Conservation (phyloP, 2,888 invertebrate genomes). For the Parochlus steinenii region DNA sequence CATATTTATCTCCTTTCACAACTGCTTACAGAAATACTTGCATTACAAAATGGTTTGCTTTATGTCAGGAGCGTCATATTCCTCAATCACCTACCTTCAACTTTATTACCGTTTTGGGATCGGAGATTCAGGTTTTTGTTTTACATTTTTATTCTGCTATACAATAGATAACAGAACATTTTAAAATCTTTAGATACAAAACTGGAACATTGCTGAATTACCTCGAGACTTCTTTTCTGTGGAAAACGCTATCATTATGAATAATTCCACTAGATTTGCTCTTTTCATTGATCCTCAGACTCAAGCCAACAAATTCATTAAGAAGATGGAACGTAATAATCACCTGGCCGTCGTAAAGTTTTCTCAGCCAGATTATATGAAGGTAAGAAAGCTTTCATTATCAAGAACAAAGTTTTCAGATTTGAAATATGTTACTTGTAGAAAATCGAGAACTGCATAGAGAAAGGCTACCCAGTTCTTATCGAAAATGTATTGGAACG, state of each 20-base stretch:
- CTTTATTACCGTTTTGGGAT: constrained; percentile 58
- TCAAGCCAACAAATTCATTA: constrained; percentile 84
- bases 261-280: constrained; percentile 72
- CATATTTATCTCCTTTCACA: constrained; percentile 78
- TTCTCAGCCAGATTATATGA: constrained; percentile 29
- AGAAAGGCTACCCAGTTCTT: constrained; percentile 57
- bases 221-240: constrained; percentile 73
- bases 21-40: constrained; percentile 42
- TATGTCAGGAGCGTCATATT: constrained; percentile 48
- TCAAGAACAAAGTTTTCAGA: not conserved
- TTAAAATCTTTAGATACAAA: constrained; percentile 22
- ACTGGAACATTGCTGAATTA: constrained; percentile 72
- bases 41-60: constrained; percentile 54
- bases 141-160: not conserved
- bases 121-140: constrained; percentile 46
- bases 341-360: constrained; percentile 26
- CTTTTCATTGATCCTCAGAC: constrained; percentile 85
- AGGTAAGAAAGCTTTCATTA: constrained; percentile 18
- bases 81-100: constrained; percentile 60
- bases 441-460: constrained; percentile 49
- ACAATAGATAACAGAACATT: not conserved
- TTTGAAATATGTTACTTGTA: constrained; percentile 26
- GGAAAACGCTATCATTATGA: constrained; percentile 75
- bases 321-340: constrained; percentile 54
- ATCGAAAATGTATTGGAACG: constrained; percentile 76